Percentiles rank a stretch among this genome's conserved stretches.
These are phyloP conservation scores for Ametastegia equiseti DNA, from an alignment of 2,888 invertebrate genomes.

Conservation along the genomic window DNA sequence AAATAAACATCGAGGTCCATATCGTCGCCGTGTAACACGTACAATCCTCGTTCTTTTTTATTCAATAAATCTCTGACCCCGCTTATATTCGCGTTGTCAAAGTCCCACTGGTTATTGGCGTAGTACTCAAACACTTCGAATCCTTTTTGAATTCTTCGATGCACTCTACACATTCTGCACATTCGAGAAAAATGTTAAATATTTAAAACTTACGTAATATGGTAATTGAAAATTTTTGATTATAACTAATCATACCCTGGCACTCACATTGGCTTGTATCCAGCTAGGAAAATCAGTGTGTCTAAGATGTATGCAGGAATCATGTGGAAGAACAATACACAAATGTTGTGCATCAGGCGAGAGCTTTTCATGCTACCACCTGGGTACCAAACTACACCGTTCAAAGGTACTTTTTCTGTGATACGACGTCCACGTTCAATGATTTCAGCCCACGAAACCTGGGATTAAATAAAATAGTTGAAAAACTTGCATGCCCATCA, in stretches of 20 bases:
- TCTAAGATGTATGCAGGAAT: constrained; percentile 94
- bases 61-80: constrained; percentile 81
- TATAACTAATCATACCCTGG: neutral
- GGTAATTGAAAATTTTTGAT: too few species aligned
- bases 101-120: constrained; percentile 95
- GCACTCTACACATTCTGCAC: constrained; percentile 87
- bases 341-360: constrained; percentile 87
- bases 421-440: constrained; percentile 89
- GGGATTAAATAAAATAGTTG: constrained; percentile 48
- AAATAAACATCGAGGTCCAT: constrained; percentile 90
- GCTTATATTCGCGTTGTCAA: constrained; percentile 84
- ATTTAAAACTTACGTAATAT: neutral
- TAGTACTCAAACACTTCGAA: constrained; percentile 95
- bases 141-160: constrained; percentile 89
- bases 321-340: constrained; percentile 92
- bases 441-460: constrained; percentile 91
- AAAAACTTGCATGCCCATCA: neutral
- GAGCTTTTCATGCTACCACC: constrained; percentile 92
- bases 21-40: constrained; percentile 84
- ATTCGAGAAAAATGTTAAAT: constrained; percentile 35
- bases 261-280: constrained; percentile 92
- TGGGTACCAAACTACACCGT: constrained; percentile 91
- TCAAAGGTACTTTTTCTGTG: constrained; percentile 89
- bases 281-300: constrained; percentile 85
- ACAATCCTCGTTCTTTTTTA: constrained; percentile 81